Evolutionary conservation across 2,888 invertebrate genomes (phyloP), one percentile per base, ranked within the genome.

Genomic region (Tanypteryx hageni): DNA sequence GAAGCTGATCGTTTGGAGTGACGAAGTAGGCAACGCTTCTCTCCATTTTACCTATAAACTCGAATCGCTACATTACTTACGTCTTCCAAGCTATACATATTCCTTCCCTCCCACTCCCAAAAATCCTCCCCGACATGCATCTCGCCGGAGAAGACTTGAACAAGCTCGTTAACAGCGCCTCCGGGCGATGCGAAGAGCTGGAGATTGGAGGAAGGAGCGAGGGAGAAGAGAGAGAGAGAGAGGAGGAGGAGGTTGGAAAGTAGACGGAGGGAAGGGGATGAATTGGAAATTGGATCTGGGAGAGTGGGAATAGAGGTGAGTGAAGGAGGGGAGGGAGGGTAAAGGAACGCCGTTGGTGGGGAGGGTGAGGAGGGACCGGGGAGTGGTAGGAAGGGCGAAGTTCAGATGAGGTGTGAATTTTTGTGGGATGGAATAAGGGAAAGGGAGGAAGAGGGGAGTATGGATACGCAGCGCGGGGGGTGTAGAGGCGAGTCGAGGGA

Each of bases 111-210:
- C 27, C 14, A n/a, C 7, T 16, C 68, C 68, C 10, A 68, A n/a
- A n/a, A n/a, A n/a, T 68, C 64, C 16, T 64, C 64, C n/a, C 16
- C 64, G 64, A 8, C 68, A 22, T 76, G 14, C 61, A 27, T 86
- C 86, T 86, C 31, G 31, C 31, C 0, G 14, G 58, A 22, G 85
- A 22, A 58, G 44, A 44, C 58, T 56, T 57, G 22, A 85, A 59
- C 22, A 76, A 76, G 76, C 76, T 76, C 76, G 76, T 76, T 76
- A 76, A 76, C 76, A 76, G 22, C 27, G n/a, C 27, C 76, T 76
- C 76, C 22, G 76, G 76, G 76, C 76, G 76, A 27, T 27, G 18
- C n/a, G n/a, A 68, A 68, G 68, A 13, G 68, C 68, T 0, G 85
- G 59, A 85, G 57, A 14, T n/a, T n/a, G 18, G 14, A 57, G 85